Base-by-base conservation (phyloP, 2,888 invertebrate species). In the Gibbula magus region DNA sequence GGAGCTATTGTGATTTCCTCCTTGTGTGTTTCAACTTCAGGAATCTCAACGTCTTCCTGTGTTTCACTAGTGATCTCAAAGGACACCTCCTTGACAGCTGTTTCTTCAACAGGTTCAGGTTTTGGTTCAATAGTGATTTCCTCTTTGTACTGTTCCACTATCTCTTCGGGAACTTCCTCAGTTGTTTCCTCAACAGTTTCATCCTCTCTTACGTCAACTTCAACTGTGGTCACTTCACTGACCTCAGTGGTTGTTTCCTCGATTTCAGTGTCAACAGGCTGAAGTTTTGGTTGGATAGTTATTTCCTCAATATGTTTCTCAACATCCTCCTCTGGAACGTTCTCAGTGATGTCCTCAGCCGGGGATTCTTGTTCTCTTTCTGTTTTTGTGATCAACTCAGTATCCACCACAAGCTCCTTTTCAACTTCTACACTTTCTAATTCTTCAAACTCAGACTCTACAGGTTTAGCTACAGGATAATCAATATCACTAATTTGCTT, bases 401-500 rank as follows among this genome's bases (percentile, higher is more conserved):
- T 51, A 29, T 53, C 74, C 16, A 77, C 66, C n/a, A 66, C 75
- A 67, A 79, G 52, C 51, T 79, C 75, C 13, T 61, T 66, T 20
- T 1, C 16, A 8, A 54, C 32, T 0, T 67, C n/a, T 22, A 13
- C 66, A 51, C 18, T 32, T 51, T 77, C 74, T 51, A 66, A n/a
- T 52, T 56, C 32, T 56, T 52, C 66, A 22, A 61, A 25, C 29
- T 82, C 81, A 39, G 61, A 56, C 25, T 51, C 61, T 18, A 56
- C 51, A 53, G 54, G 39, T 52, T n/a, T 52, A 32, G 70, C 78
- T 70, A 80, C 77, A 74, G 67, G 75, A 77, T 67, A 77, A 61
- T 78, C 75, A 66, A 78, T 25, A 18, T 79, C 67, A 53, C 52
- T 20, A 39, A 45, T 73, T 51, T 76, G 53, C 45, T 75, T 29